These are phyloP conservation scores for Cheilosia urbana DNA, from an alignment of 2,888 invertebrate genomes.

Conservation along the genomic window DNA sequence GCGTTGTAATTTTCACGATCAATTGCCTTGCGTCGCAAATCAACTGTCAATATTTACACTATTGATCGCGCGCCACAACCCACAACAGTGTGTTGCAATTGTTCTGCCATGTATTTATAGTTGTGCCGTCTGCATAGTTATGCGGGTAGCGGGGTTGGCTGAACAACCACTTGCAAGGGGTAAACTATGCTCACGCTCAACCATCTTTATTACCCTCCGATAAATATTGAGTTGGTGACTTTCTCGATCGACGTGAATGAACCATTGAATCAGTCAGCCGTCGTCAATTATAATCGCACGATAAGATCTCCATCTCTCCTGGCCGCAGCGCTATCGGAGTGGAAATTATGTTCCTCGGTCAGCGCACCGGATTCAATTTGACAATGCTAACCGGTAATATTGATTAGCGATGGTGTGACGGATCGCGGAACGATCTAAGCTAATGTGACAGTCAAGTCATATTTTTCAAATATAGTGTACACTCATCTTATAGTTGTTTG, in stretches of 20 bases:
- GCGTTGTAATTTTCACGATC: slow-evolving; percentile 32
- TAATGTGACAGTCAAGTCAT: slow-evolving; percentile 8
- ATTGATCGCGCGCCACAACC: slow-evolving; percentile 21
- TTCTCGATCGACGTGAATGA: slow-evolving; percentile 26
- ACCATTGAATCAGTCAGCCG: slow-evolving; percentile 14
- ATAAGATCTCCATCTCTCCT: slow-evolving; percentile 31
- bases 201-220: slow-evolving; percentile 10
- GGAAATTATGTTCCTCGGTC: slow-evolving; percentile 7
- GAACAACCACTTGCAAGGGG: slow-evolving; percentile 15
- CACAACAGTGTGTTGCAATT: background rate
- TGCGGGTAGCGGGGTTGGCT: slow-evolving; percentile 22
- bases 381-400: slow-evolving; percentile 14
- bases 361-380: background rate
- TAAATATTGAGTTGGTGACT: slow-evolving; percentile 17
- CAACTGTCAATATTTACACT: slow-evolving; percentile 56
- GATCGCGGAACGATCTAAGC: slow-evolving; percentile 11
- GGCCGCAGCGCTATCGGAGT: background rate
- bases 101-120: slow-evolving; percentile 26
- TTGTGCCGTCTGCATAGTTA: slow-evolving; percentile 28
- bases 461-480: background rate
- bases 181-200: slow-evolving; percentile 3
- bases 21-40: slow-evolving; percentile 30
- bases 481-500: background rate
- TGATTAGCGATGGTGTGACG: slow-evolving; percentile 11
- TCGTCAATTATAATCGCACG: slow-evolving; percentile 8